Base-by-base conservation (phyloP, 1,140 invertebrate species). In the Leptinotarsa texana region DNA sequence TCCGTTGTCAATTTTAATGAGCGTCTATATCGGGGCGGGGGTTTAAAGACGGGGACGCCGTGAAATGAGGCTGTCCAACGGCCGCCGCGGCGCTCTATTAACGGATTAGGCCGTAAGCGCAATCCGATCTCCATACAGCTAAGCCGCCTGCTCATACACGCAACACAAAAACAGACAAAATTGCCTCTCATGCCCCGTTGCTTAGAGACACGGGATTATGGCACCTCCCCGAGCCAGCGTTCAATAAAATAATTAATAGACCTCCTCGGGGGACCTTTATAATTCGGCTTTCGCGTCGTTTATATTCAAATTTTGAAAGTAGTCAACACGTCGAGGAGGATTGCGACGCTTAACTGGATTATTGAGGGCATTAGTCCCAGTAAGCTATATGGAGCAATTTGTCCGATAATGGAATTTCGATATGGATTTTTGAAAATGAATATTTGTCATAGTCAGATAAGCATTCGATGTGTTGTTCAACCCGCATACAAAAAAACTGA, bases 211-310 rank as follows among this genome's bases (percentile, higher is more conserved):
- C 17, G 48, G 81, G 81, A 82, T 82, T 81, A 80, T 78, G 66
- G 73, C 80, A 79, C 78, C 77, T 81, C 69, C 77, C 76, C 69
- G 21, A 49, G 74, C 74, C 75, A 77, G 74, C 80, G 78, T 78
- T 81, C 82, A 79, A 83, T 83, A 83, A 83, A 83, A 83, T 83
- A 83, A 83, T 83, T 83, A 83, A 83, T 83, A 83, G 82, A 74
- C 74, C 75, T 77, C 75, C 80, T 78, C 75, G 74, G 80, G 80
- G 78, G 76, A 78, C 74, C 62, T 51, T 63, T 47, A 73, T 63
- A 74, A 77, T 73, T 72, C 69, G 5, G 73, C 68, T 77, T 74
- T 51, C 69, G 74, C 72, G 74, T 68, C 75, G 78, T 73, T 79
- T 79, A 81, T 80, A 82, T 83, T 83, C 80, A 83, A 80, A 83